Evolutionary conservation across 2,113 vertebrate species (phyloP).

Genomic region (Verasper variegatus): DNA sequence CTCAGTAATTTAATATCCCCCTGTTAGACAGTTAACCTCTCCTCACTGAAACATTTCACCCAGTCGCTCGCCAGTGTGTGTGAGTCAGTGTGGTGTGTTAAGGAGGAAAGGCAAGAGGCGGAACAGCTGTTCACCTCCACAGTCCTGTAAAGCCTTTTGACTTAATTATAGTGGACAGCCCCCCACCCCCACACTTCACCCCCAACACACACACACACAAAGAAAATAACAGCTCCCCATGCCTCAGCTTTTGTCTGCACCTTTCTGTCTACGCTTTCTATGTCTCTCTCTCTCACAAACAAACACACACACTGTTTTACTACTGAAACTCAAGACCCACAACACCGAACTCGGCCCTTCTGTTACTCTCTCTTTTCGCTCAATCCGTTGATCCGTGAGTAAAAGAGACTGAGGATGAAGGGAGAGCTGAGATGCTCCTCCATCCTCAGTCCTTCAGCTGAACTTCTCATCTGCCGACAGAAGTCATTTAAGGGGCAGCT

Average conservation of each 20-base stretch:
- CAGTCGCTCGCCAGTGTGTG: constrained; percentile 1
- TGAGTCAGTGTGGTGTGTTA: constrained; percentile 22
- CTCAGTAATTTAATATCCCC: not conserved
- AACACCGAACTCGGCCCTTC: constrained; percentile 15
- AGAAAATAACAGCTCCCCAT: constrained; percentile 57
- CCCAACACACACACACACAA: constrained; percentile 23
- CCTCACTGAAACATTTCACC: not conserved
- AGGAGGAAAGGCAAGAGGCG: constrained; percentile 45
- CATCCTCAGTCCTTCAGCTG: constrained; percentile 25
- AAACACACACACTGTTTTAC: constrained; percentile 36
- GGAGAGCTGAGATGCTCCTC: not conserved
- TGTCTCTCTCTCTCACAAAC: not conserved
- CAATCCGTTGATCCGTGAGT: constrained; percentile 27
- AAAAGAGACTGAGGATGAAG: constrained; percentile 5
- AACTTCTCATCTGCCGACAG: constrained; percentile 87
- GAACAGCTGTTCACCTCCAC: constrained; percentile 79
- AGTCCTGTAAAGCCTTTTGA: constrained; percentile 70
- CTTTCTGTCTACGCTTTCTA: not conserved
- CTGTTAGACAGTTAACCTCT: not conserved
- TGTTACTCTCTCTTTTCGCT: constrained; percentile 13
- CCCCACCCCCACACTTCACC: not conserved
- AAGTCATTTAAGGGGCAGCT: constrained; percentile 64
- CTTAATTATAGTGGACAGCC: constrained; percentile 80
- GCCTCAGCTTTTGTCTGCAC: constrained; percentile 53
- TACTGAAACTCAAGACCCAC: constrained; percentile 34